Conservation (phyloP, 2,888 invertebrate species). For the Xestia c-nigrum region DNA sequence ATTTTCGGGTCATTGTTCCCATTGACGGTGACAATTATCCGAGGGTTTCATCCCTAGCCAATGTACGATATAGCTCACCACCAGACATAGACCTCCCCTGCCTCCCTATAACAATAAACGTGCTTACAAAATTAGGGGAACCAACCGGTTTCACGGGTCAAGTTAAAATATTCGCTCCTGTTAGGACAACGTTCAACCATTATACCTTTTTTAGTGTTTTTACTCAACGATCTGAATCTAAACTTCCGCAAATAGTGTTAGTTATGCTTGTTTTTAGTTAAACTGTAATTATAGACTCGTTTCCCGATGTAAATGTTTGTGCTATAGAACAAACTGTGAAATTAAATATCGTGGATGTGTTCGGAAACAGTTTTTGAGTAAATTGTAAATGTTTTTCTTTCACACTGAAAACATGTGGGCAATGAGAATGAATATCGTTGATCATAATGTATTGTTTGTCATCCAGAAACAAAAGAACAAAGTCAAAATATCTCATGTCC, state of each 20-base stretch:
- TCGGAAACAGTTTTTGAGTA: not conserved
- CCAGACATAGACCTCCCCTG: conserved; percentile 61
- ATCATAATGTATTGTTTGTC: not conserved
- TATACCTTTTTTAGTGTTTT: conserved; percentile 72
- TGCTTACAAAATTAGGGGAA: conserved; percentile 13
- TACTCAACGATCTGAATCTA: conserved; percentile 67
- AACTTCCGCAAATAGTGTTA: conserved; percentile 56
- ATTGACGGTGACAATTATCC: conserved; percentile 76
- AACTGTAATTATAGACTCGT: conserved; percentile 39
- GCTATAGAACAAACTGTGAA: conserved; percentile 2
- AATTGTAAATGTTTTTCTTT: not conserved
- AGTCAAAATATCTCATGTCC: not conserved
- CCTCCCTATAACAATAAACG: conserved; percentile 36
- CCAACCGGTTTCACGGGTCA: conserved; percentile 21
- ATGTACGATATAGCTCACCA: conserved; percentile 67
- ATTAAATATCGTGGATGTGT: not conserved
- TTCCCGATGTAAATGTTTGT: conserved; percentile 2
- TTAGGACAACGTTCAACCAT: conserved; percentile 70
- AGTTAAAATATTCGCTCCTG: conserved; percentile 59
- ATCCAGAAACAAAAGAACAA: not conserved
- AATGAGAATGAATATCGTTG: not conserved
- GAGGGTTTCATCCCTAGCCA: conserved; percentile 76
- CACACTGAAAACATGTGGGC: not conserved
- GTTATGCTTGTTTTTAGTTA: conserved; percentile 48
- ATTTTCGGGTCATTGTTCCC: conserved; percentile 79